Evolutionary conservation across 2,797 vertebrate species (phyloP).

Genomic region (Ptychadena robeensis): DNA sequence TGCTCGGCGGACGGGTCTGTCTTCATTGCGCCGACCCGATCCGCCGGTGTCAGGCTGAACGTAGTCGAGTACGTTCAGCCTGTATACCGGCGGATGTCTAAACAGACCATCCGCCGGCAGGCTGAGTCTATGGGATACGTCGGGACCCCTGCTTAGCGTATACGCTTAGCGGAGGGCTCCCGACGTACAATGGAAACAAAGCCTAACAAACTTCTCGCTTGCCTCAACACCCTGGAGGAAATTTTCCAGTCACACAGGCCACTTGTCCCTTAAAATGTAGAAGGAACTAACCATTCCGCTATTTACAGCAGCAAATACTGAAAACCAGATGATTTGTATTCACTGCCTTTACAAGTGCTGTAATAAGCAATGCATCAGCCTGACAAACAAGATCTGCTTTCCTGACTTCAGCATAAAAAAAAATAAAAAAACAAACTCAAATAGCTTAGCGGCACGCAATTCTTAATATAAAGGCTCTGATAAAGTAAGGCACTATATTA

Average conservation of each 20-base stretch:
- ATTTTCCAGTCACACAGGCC: background rate
- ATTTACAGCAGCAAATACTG: background rate
- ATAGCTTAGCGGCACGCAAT: constrained; percentile 31
- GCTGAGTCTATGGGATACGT: no score
- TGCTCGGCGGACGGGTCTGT: no score
- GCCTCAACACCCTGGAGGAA: background rate
- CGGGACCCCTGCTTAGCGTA: no score
- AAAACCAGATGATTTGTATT: background rate
- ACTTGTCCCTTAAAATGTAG: background rate
- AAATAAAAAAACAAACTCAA: constrained; percentile 6
- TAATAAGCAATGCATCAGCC: constrained; percentile 5
- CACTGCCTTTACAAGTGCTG: constrained; percentile 7
- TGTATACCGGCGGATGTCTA: no score
- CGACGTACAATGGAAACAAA: no score
- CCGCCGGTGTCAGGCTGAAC: no score
- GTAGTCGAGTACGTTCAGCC: no score
- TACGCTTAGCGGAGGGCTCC: no score
- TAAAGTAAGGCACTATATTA: constrained; percentile 34
- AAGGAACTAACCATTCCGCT: no score
- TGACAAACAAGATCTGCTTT: constrained; percentile 16
- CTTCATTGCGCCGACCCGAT: no score
- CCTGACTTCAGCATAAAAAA: constrained; percentile 8
- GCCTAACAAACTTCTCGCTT: background rate
- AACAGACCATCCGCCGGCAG: no score
- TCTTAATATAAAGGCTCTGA: constrained; percentile 42